Base-by-base conservation (phyloP, 1,140 invertebrate genomes). In the Aphidius ervi region DNA sequence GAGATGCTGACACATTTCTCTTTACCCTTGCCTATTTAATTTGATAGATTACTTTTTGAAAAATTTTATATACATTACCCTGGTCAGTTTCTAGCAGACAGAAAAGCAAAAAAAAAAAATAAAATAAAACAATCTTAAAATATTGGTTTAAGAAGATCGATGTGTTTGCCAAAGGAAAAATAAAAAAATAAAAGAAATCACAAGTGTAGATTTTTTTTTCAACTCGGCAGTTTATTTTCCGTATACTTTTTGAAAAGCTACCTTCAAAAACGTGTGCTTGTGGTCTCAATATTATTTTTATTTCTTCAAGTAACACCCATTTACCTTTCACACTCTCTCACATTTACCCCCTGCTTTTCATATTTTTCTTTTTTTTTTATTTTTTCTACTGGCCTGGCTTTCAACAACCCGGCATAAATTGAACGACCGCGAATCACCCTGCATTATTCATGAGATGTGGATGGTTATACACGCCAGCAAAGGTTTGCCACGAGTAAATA, bases 371-470 rank as follows among this genome's bases (percentile, higher is more conserved):
- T 57, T 63, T 61, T 48, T 59, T 20, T n/a, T 23, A 42, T 55
- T 16, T 41, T 31, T 39, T 46, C 16, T 9, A 46, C 39, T 7
- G 31, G 9, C 56, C 54, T 63, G 45, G 54, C 63, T 65, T 63
- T 48, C 64, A 56, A 49, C 52, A 42, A 41, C 52, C 53, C 39
- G 52, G 66, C 62, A 70, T 71, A 71, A 70, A 70, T 71, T 65
- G 65, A 65, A 63, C 66, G 62, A 64, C 58, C 64, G 67, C 62
- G 63, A 65, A 67, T 69, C 62, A 65, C 59, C 47, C 63, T 66
- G 64, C 65, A 70, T 71, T 70, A 71, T 71, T 71, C 66, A 71
- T 70, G 64, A 62, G 41, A 39, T 8, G 23, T 31, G n/a, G 31
- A 49, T 48, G 56, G 46, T 45, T 54, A 57, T 46, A 48, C 43